Conservation (phyloP, 1,140 invertebrate species). For the Trichonephila inaurata region DNA sequence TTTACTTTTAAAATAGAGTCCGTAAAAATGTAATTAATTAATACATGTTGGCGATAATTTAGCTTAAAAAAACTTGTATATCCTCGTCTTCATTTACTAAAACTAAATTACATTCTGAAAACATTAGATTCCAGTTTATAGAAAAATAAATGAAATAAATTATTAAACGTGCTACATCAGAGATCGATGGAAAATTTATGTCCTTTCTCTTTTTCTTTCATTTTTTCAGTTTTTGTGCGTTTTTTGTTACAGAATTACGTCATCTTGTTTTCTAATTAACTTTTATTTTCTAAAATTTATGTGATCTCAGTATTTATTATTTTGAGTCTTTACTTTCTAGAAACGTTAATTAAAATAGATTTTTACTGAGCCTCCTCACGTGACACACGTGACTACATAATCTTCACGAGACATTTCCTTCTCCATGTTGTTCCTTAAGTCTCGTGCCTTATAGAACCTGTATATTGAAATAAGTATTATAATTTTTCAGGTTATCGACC, state of each 20-base stretch:
- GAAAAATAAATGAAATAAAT: background rate
- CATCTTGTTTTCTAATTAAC: background rate
- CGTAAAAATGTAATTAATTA: background rate
- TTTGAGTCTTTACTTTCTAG: background rate
- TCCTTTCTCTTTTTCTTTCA: background rate
- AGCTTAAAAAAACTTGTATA: background rate
- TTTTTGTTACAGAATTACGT: background rate
- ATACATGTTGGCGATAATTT: background rate
- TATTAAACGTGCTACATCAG: background rate
- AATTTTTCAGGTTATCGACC: constrained; percentile 42
- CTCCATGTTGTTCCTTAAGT: background rate
- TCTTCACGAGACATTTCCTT: background rate
- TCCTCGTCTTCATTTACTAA: background rate
- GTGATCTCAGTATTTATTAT: background rate
- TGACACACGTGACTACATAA: background rate
- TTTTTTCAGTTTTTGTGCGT: background rate
- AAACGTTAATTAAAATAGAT: constrained; percentile 28
- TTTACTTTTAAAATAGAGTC: background rate
- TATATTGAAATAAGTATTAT: constrained; percentile 3
- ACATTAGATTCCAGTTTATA: background rate
- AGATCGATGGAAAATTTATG: background rate
- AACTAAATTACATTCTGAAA: background rate
- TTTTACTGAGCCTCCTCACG: background rate
- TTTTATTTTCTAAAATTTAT: background rate
- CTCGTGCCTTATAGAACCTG: background rate